A percentile compares a stretch with the other conserved stretches of the same genome.
Evolutionary conservation across 2,888 invertebrate genomes (phyloP).

Genomic region (Apoda limacodes): DNA sequence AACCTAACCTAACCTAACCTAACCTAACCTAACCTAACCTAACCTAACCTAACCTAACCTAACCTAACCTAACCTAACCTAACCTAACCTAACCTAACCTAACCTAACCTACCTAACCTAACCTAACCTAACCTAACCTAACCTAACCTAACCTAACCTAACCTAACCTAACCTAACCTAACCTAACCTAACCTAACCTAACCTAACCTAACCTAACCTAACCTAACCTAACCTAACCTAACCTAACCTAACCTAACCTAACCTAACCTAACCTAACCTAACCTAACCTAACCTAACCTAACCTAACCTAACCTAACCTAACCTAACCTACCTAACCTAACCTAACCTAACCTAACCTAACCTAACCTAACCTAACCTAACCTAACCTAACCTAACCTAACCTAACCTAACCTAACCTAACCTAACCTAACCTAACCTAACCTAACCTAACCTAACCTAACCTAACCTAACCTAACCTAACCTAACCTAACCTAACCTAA

Average conservation of each 20-base stretch:
- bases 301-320: too few relatives aligned
- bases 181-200: slow-evolving; percentile 4
- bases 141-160: slow-evolving; percentile 8
- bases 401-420: slow-evolving; percentile 10
- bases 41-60: slow-evolving; percentile 11
- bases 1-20: slow-evolving; percentile 8
- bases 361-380: too few relatives aligned
- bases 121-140: too few relatives aligned
- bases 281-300: slow-evolving; percentile 1
- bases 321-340: too few relatives aligned
- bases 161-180: slow-evolving; percentile 7
- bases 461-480: slow-evolving; percentile 10
- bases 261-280: slow-evolving; percentile 1
- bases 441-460: slow-evolving; percentile 9
- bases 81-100: too few relatives aligned
- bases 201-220: neutral
- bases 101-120: too few relatives aligned
- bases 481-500: slow-evolving; percentile 10
- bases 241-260: slow-evolving; percentile 4
- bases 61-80: slow-evolving; percentile 10
- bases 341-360: slow-evolving; percentile 1
- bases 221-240: slow-evolving; percentile 4
- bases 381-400: too few relatives aligned
- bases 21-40: slow-evolving; percentile 8
- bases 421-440: slow-evolving; percentile 9